Base-by-base conservation (phyloP, 2,113 vertebrate species). In the Speoplatyrhinus poulsoni region DNA sequence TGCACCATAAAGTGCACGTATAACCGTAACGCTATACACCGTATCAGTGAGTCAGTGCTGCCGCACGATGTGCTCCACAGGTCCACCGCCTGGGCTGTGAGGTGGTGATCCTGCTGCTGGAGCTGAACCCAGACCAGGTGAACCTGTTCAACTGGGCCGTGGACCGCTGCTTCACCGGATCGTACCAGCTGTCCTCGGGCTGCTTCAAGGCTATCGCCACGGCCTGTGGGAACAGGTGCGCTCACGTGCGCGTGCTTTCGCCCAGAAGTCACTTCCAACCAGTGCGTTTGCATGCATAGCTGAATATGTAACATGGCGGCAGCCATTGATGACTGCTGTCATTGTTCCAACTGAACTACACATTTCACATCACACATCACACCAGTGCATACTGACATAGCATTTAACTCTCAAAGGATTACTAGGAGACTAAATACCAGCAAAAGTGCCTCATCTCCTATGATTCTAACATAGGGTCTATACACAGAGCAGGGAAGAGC, bases 111-210 rank as follows among this genome's bases (percentile, higher is more conserved):
- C 92, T 99, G 72, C 92, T 99, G 32, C 82, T 99, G 61, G 98
- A 99, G 73, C 91, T 99, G 69, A 99, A 99, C 89, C 98, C 97
- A 69, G 97, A 99, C 87, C 97, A 99, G 68, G 93, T 95, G 77
- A 99, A 99, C 77, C 94, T 99, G 72, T 99, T 99, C 84, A 99
- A 98, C 72, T 99, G 98, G 98, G 96, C 98, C 2, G 98, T 99
- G 77, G 97, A 99, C 80, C 94, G 97, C 36, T 99, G 98, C 90
- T 99, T 99, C 79, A 99, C 97, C 9, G 98, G 97, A 26, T 97
- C 98, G 57, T 96, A 98, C 82, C 97, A 98, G 72, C 93, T 99
- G 60, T 96, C 97, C 0, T 99, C 96, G 3, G 97, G 98, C 66
- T 99, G 97, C 86, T 99, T 99, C 88, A 99, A 97, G 88, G 98